Evolutionary conservation across 2,888 invertebrate genomes (phyloP).

Genomic region (Charanyca ferruginea): DNA sequence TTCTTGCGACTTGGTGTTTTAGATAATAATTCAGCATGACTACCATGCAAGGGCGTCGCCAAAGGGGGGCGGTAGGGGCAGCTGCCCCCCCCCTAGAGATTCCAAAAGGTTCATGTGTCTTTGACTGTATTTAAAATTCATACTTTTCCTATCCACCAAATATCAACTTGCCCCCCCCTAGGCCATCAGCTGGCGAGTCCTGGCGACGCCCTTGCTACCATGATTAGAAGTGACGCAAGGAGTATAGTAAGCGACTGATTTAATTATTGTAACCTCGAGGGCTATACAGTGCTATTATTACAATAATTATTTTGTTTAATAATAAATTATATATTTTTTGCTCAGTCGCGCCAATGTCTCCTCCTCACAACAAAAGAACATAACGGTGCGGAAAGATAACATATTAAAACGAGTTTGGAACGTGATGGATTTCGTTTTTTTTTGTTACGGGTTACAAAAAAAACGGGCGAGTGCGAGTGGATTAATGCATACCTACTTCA

Average conservation of each 20-base stretch:
- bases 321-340: constrained; percentile 15
- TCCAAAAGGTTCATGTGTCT: no score
- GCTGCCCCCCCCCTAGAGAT: no score
- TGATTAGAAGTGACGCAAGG: constrained; percentile 58
- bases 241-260: constrained; percentile 42
- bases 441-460: background rate
- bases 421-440: background rate
- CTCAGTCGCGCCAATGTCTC: background rate
- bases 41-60: no score
- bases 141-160: no score
- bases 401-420: constrained; percentile 8
- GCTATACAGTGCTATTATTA: constrained; percentile 29
- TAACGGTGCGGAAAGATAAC: constrained; percentile 12
- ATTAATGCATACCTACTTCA: background rate
- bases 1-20: constrained; percentile 40
- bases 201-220: no score
- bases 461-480: background rate
- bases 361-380: constrained; percentile 15
- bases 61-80: no score
- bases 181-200: no score
- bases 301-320: constrained; percentile 25
- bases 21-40: constrained; percentile 46
- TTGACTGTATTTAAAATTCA: no score
- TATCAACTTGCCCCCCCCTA: no score
- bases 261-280: constrained; percentile 51